Evolutionary conservation across 2,797 vertebrate species (phyloP).

Genomic region (Dendrocincla tyrannina): DNA sequence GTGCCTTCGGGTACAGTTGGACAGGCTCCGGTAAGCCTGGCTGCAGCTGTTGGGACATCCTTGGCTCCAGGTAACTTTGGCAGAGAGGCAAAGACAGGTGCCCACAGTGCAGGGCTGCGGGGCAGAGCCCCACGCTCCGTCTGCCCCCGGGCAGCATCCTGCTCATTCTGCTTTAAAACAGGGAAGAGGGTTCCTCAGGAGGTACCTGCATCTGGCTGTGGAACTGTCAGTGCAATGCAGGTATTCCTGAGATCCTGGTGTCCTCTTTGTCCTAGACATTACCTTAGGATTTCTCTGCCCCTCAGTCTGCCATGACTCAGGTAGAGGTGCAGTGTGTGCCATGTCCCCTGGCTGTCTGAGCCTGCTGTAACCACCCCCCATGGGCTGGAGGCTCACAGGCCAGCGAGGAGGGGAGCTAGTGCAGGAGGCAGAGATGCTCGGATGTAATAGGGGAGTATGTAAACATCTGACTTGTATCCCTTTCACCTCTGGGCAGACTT

Average conservation of each 20-base stretch:
- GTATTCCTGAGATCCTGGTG: not conserved
- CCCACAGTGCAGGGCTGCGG: rapidly evolving
- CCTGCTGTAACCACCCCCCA: not conserved
- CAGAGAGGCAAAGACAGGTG: not conserved
- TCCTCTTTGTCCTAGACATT: not conserved
- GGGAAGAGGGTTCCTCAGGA: not conserved
- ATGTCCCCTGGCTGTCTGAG: not conserved
- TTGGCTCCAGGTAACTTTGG: not conserved
- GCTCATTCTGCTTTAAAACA: not conserved
- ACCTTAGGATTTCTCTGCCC: not conserved
- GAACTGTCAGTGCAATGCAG: not conserved
- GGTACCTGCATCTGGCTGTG: not conserved
- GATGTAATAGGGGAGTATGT: rapidly evolving
- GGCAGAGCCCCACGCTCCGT: rapidly evolving
- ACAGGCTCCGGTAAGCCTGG: not conserved
- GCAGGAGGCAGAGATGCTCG: not conserved
- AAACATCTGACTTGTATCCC: not conserved
- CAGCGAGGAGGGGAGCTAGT: not conserved
- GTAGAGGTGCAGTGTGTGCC: not conserved
- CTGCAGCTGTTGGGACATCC: not conserved
- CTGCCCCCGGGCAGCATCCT: not conserved
- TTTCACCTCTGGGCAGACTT: not conserved
- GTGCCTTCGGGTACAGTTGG: not conserved
- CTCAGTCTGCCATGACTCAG: not conserved
- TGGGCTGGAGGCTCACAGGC: not conserved